Evolutionary conservation across 2,113 vertebrate species (phyloP), one percentile per base, ranked within the genome.

Genomic region (Dasyprocta punctata): DNA sequence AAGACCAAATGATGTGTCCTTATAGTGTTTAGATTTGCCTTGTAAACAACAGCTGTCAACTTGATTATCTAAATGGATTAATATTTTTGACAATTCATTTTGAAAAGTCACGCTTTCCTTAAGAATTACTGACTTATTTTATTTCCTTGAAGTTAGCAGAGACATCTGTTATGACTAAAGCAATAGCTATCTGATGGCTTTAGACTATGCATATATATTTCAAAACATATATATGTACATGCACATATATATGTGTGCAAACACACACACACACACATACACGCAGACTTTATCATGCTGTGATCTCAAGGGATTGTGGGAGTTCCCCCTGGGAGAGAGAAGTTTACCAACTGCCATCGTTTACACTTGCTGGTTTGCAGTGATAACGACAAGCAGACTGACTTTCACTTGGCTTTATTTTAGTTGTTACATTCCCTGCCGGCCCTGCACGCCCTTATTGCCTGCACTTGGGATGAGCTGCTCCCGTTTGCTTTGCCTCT

Each of bases 111-210:
- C 65, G 36, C 41, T 96, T 26, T 80, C 26, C 9, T 92, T 30
- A 82, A 94, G 86, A 96, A 96, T 71, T 97, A 97, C 97, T 96
- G 89, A 97, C 90, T 60, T 94, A 12, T 89, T 96, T 86, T 83
- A 87, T 69, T 54, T 94, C 4, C 16, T 96, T 69, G 78, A 97
- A 96, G 95, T 93, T 90, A 86, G 36, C 52, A n/a, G 47, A 97
- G 96, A 82, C 9, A 12, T 86, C 26, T 89, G 4, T 11, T 13
- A 38, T 56, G 65, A 82, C 38, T 82, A 69, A 75, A 11, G 6
- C 78, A 36, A 67, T 58, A 36, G n/a, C 54, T 93, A 12, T 38
- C 54, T 73, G 60, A 30, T 28, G 77, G n/a, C 47, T 84, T 90
- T 84, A 69, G 24, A 49, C 36, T 67, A 16, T 63, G 19, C 38